Conservation (phyloP, 2,888 invertebrate genomes). For the Choristoneura rosaceana region DNA sequence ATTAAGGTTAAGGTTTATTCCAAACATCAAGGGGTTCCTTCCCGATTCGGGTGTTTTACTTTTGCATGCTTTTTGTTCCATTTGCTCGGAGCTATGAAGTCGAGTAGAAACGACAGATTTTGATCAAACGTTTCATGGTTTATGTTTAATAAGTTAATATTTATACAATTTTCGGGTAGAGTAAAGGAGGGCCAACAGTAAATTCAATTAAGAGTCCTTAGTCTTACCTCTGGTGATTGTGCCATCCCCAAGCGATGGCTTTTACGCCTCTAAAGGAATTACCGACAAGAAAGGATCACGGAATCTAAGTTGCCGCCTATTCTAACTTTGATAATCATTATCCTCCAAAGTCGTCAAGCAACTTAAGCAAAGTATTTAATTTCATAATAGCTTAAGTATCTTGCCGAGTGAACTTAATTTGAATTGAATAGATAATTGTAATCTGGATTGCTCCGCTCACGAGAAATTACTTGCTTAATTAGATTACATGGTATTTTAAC, state of each 20-base stretch:
- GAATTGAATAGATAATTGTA: slow-evolving; percentile 34
- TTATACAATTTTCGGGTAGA: neutral
- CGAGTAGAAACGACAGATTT: neutral
- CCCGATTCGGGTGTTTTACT: slow-evolving; percentile 13
- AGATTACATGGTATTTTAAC: slow-evolving; percentile 1
- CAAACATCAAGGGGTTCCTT: slow-evolving; percentile 18
- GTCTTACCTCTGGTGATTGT: neutral
- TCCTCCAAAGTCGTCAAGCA: slow-evolving; percentile 11
- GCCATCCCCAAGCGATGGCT: slow-evolving; percentile 2
- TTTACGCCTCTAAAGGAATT: slow-evolving; percentile 13
- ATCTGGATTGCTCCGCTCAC: slow-evolving; percentile 23
- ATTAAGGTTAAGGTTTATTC: slow-evolving; percentile 27
- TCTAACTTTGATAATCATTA: slow-evolving; percentile 32
- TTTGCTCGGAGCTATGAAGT: slow-evolving; percentile 10
- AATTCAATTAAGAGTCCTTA: slow-evolving; percentile 5
- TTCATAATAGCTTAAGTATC: slow-evolving; percentile 26
- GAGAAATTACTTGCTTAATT: slow-evolving; percentile 24
- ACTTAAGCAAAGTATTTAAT: slow-evolving; percentile 26
- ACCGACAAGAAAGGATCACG: slow-evolving; percentile 18
- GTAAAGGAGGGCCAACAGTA: neutral
- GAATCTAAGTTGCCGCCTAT: neutral
- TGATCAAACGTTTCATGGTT: slow-evolving; percentile 4
- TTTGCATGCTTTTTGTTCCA: slow-evolving; percentile 13
- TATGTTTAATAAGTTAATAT: neutral
- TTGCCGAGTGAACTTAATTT: slow-evolving; percentile 22